Evolutionary conservation across 2,888 invertebrate species (phyloP).

Genomic region (Dichetophora obliterata): DNA sequence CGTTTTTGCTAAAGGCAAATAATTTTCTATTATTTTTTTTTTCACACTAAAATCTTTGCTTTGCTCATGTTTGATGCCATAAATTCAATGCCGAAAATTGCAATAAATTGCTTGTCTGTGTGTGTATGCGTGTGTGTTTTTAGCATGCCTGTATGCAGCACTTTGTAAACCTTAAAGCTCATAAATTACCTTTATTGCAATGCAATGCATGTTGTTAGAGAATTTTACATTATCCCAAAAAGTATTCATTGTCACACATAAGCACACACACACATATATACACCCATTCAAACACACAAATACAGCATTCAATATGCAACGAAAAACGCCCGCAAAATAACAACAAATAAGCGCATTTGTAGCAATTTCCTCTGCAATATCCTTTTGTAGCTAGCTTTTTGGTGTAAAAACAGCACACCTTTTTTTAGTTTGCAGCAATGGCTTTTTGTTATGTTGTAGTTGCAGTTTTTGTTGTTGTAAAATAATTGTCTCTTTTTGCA

Average conservation of each 20-base stretch:
- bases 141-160: background rate
- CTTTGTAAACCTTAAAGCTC: slow-evolving; percentile 6
- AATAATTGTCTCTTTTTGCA: no score
- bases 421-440: slow-evolving; percentile 1
- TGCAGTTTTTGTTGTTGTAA: background rate
- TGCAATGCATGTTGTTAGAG: slow-evolving; percentile 38
- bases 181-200: slow-evolving; percentile 40
- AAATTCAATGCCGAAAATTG: slow-evolving; percentile 16
- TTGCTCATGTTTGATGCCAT: background rate
- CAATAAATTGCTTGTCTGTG: slow-evolving; percentile 23
- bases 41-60: background rate
- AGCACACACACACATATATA: background rate
- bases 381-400: slow-evolving; percentile 10
- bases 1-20: background rate
- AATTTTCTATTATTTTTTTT: background rate
- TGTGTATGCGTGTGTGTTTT: background rate
- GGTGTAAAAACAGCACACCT: no score
- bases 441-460: background rate
- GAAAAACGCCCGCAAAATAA: background rate
- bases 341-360: slow-evolving; percentile 27
- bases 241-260: no score
- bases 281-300: background rate
- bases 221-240: slow-evolving; percentile 30
- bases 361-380: slow-evolving; percentile 40
- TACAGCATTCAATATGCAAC: no score